Evolutionary conservation across 2,888 invertebrate species (phyloP).

Genomic region (Eristalis pertinax): DNA sequence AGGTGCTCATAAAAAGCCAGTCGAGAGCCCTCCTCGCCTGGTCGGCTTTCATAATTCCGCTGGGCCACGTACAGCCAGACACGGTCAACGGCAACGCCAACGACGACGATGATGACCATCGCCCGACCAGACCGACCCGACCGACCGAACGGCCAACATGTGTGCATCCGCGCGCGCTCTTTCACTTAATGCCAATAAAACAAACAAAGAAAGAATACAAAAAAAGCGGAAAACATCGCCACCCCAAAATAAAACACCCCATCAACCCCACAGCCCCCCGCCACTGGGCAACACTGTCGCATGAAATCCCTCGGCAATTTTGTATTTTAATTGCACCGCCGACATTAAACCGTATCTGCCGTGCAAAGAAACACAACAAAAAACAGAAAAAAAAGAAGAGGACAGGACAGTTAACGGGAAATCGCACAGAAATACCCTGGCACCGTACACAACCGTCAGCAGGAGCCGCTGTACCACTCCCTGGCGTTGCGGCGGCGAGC

Average conservation of each 20-base stretch:
- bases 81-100: slow-evolving; percentile 3
- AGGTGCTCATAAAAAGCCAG: slow-evolving; percentile 27
- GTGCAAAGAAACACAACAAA: slow-evolving; percentile 6
- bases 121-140: background rate
- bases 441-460: background rate
- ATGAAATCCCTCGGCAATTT: slow-evolving; percentile 58
- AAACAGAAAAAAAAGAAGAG: slow-evolving; percentile 2
- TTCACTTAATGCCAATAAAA: slow-evolving; percentile 43
- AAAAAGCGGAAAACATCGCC: slow-evolving; percentile 15
- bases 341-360: slow-evolving; percentile 56
- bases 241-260: slow-evolving; percentile 30
- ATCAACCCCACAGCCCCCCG: background rate
- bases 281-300: background rate
- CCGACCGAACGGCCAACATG: background rate
- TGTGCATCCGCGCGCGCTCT: background rate
- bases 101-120: slow-evolving; percentile 5
- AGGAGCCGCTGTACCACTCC: background rate
- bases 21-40: background rate
- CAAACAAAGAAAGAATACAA: too few relatives aligned
- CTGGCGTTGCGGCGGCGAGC: background rate
- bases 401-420: slow-evolving; percentile 39
- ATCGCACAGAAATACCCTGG: slow-evolving; percentile 52
- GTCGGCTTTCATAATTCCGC: slow-evolving; percentile 20
- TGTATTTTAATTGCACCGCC: slow-evolving; percentile 62
- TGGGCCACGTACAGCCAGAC: background rate